Percentiles rank a stretch among this genome's conserved stretches.
Conservation (phyloP, 35 echinoderm and acorn worm species). For the Patiria miniata region DNA sequence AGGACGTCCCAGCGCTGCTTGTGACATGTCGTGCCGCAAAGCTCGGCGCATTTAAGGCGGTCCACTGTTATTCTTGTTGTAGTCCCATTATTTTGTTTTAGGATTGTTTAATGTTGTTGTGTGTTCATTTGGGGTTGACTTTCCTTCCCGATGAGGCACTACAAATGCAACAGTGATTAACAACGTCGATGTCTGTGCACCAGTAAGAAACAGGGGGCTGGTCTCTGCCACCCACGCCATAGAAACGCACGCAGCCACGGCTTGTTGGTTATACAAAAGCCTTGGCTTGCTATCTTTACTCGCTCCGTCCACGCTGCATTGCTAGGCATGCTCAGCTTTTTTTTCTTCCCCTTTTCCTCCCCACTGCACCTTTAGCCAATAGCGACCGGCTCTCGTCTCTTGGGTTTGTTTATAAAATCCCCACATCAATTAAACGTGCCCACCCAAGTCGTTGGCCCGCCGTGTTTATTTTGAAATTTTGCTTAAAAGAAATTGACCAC, state of each 20-base stretch:
- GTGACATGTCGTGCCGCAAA: constrained; percentile 30
- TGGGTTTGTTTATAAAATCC: constrained; percentile 99
- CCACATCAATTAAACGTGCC: constrained; percentile 99
- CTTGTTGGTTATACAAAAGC: neutral
- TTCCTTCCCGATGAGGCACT: constrained; percentile 49
- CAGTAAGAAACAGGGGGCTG: neutral
- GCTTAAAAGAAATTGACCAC: constrained; percentile 99
- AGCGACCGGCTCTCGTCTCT: constrained; percentile 30
- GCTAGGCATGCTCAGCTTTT: constrained; percentile 43
- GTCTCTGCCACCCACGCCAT: constrained; percentile 1
- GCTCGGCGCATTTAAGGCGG: constrained; percentile 31
- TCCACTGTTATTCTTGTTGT: constrained; percentile 66
- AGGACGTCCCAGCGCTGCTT: neutral
- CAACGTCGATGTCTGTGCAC: neutral
- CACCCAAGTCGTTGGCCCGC: constrained; percentile 89
- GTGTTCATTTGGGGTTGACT: constrained; percentile 79
- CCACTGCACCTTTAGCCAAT: constrained; percentile 76
- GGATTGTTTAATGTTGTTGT: constrained; percentile 95
- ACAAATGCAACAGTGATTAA: constrained; percentile 78
- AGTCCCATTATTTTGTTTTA: constrained; percentile 80
- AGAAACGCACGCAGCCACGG: neutral
- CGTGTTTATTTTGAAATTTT: constrained; percentile 99
- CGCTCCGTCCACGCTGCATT: constrained; percentile 34
- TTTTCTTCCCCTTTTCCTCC: constrained; percentile 66
- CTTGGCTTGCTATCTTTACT: neutral